Base-by-base conservation (phyloP, 1,140 invertebrate species). In the Drosophila setifemur region DNA sequence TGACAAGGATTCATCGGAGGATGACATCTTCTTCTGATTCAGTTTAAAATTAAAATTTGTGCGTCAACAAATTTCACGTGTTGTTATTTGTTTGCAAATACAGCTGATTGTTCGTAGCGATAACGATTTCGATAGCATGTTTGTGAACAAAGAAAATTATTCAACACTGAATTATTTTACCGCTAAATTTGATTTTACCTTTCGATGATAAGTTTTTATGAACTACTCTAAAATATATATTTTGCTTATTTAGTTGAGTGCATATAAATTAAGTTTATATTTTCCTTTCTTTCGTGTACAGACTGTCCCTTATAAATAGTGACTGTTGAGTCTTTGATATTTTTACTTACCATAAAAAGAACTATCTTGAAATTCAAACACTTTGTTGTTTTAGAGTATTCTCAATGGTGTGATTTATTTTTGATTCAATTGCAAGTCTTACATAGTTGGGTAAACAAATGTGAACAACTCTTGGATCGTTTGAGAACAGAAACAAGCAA, bases 401-500 rank as follows among this genome's bases (percentile, higher is more conserved):
- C 60, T 58, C 49, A 85, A 83, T 85, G 66, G 42, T 86, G 81
- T 79, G 79, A 54, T 83, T 83, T 83, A 83, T 83, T 83, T 82
- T 85, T 83, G 81, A 83, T 83, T 85, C 19, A 83, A 85, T 83
- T 83, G 79, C 79, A 83, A 79, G 18, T 71, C 64, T 83, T 82
- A 82, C 49, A 74, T 43, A 85, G 50, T 85, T 75, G 72, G 50
- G 61, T 57, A 83, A 79, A 75, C 58, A 44, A 63, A 70, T 25
- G 54, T 71, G 48, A 49, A 63, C 58, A 63, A 54, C 50, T 44
- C 28, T 47, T 53, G 42, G n/a, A 44, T 58, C 37, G n/a, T 54
- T 61, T 9, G 28, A 18, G 25, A 71, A 71, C 67, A 47, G 11
- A 67, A 67, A 52, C 25, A 61, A 54, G 31, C 47, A 72, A 63